Evolutionary conservation across 2,113 vertebrate genomes (phyloP), one percentile per base, ranked within the genome.

Genomic region (Rhinopomastus cyanomelas): DNA sequence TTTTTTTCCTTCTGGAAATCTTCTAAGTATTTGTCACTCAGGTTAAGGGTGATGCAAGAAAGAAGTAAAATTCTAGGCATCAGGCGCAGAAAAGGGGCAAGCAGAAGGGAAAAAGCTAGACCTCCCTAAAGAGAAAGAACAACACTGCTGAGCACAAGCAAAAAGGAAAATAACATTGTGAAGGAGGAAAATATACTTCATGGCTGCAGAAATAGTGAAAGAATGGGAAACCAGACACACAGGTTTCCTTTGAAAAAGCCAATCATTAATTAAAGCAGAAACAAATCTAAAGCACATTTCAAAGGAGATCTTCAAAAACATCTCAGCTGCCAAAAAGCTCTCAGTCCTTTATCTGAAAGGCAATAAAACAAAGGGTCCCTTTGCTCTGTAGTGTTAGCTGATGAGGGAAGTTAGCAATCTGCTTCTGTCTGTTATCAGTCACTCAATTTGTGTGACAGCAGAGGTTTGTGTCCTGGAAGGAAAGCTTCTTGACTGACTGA

Each of bases 401-500:
- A 87, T 30, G 14, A 18, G 25, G 74, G 65, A 78, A 81, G 20
- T 86, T 85, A 84, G 56, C n/a, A 87, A 39, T 12, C 44, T 71
- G 23, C 27, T 89, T 80, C 88, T 80, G 44, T 80, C 88, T 80
- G 44, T 59, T 85, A 64, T 78, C 87, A 71, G 52, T 85, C 57
- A 60, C 44, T 81, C 68, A 16, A 2, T 67, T 67, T 65, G 83
- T 73, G 49, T 78, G 73, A 85, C 82, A 89, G 80, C 32, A 92
- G 36, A 92, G 74, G 46, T 78, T 52, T 88, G 32, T 44, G 49
- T 26, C 13, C 49, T 65, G 27, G 57, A 94, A 49, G 32, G 20
- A 89, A 89, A 49, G 5, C 27, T 87, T 85, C 60, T 57, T 89
- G 84, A 85, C 18, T 94, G 60, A 88, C 20, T 44, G 83, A 53